A percentile compares a stretch with the other conserved stretches of the same genome.
Evolutionary conservation across 35 echinoderm and acorn worm species (phyloP).

Genomic region (Hemicentrotus pulcherrimus): DNA sequence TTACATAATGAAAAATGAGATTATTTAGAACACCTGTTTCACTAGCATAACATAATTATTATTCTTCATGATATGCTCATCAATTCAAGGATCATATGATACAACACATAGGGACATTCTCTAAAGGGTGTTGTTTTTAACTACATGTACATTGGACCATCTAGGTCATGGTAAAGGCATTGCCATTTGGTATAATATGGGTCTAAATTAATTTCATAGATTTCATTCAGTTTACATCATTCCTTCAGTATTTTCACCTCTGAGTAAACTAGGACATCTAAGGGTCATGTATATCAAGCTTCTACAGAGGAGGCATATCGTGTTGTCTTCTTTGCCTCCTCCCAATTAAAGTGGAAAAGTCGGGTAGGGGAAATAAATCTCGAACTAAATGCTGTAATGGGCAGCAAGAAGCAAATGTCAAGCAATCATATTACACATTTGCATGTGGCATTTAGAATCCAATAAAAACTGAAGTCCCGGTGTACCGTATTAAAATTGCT

Average conservation of each 20-base stretch:
- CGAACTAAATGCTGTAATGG: background rate
- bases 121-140: too few species aligned
- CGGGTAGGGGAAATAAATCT: background rate
- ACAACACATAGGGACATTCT: too few species aligned
- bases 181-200: too few species aligned
- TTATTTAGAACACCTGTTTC: too few species aligned
- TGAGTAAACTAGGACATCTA: background rate
- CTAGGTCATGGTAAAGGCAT: too few species aligned
- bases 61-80: too few species aligned
- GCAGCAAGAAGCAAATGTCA: slow-evolving; percentile 13
- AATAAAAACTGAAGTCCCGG: background rate
- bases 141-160: too few species aligned
- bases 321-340: slow-evolving; percentile 1
- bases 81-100: too few species aligned
- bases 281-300: background rate
- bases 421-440: slow-evolving; percentile 42
- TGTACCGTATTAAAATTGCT: slow-evolving; percentile 7
- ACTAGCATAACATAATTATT: too few species aligned
- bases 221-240: too few species aligned
- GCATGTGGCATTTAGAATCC: slow-evolving; percentile 47
- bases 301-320: background rate
- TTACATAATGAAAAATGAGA: too few species aligned
- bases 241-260: background rate
- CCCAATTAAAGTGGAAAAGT: background rate
- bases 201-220: too few species aligned